Conservation (phyloP, 2,888 invertebrate genomes). For the Alloplasta piceator region DNA sequence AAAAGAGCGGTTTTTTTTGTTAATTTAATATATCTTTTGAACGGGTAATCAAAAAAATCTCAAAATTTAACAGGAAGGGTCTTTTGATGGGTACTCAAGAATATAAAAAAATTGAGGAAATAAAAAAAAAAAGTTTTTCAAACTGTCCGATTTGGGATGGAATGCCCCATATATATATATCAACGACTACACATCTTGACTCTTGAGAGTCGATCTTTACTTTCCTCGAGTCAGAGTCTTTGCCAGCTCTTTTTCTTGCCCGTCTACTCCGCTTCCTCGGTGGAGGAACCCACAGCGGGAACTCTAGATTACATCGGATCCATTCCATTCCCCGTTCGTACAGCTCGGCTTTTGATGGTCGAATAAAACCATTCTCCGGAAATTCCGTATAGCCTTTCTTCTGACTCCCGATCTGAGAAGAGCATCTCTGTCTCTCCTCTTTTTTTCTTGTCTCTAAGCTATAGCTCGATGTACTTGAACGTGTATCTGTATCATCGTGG, state of each 20-base stretch:
- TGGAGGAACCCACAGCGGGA: conserved; percentile 42
- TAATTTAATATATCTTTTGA: no score
- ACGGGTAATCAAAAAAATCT: no score
- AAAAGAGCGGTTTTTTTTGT: no score
- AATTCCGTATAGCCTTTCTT: conserved; percentile 38
- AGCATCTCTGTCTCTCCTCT: conserved; percentile 31
- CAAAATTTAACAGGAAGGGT: no score
- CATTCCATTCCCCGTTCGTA: conserved; percentile 62
- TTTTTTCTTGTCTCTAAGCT: conserved; percentile 26
- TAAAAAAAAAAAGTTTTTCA: no score
- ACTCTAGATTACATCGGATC: conserved; percentile 70
- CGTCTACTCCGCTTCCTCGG: conserved; percentile 4
- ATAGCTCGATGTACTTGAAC: conserved; percentile 13
- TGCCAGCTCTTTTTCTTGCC: conserved; percentile 17
- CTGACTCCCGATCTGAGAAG: conserved; percentile 44
- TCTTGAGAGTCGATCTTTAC: conserved; percentile 57
- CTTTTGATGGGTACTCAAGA: no score
- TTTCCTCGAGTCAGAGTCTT: conserved; percentile 43
- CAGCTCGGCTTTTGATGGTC: conserved; percentile 66
- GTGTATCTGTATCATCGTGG: conserved; percentile 42
- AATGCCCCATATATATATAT: no score
- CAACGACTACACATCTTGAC: conserved; percentile 46
- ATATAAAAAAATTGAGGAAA: no score
- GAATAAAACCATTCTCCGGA: conserved; percentile 67
- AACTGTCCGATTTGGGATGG: no score